These are phyloP conservation scores for Peromyscus nudipes DNA, from an alignment of 2,797 vertebrate species.

Conservation along the genomic window DNA sequence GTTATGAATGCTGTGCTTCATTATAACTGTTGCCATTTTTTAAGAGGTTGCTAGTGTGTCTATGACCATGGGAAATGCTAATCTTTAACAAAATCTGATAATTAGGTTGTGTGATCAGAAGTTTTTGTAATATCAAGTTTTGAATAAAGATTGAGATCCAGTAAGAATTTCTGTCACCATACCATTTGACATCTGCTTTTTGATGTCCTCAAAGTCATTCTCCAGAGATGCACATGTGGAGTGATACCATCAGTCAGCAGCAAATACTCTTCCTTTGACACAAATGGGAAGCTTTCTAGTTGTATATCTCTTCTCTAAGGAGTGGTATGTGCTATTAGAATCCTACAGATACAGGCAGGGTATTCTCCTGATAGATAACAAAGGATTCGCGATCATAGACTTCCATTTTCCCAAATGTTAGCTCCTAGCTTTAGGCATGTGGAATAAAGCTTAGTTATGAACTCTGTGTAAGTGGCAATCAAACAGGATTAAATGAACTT, in stretches of 20 bases:
- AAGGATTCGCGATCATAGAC: slow-evolving; percentile 14
- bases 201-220: not conserved
- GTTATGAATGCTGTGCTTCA: not conserved
- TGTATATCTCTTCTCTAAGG: not conserved
- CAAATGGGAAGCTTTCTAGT: not conserved
- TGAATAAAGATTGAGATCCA: not conserved
- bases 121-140: slow-evolving; percentile 3
- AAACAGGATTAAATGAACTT: slow-evolving; percentile 47
- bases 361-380: not conserved
- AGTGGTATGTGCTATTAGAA: not conserved
- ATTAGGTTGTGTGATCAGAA: not conserved
- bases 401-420: slow-evolving; percentile 35
- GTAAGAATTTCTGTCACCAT: not conserved
- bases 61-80: not conserved
- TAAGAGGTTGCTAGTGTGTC: not conserved
- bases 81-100: not conserved
- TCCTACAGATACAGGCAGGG: not conserved
- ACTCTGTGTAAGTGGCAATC: not conserved
- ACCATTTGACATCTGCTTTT: not conserved
- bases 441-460: slow-evolving; percentile 44
- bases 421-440: slow-evolving; percentile 25
- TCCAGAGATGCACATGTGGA: not conserved
- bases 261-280: not conserved
- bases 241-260: not conserved
- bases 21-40: slow-evolving; percentile 21